Evolutionary conservation across 2,797 vertebrate species (phyloP).

Genomic region (Poeciliopsis turneri): DNA sequence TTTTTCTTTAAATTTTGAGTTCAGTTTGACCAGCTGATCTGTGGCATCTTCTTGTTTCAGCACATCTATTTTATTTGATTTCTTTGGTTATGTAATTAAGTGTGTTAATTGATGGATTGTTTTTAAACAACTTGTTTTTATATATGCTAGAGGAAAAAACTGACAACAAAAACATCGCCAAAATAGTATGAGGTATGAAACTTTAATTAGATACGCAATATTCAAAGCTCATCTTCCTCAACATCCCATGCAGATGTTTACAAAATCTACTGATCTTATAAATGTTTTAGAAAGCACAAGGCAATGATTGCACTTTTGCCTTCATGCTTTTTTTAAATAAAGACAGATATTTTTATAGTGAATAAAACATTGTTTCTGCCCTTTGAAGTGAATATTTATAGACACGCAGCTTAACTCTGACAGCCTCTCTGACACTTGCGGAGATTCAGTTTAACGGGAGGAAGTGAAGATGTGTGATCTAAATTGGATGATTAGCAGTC

Average conservation of each 20-base stretch:
- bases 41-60: neutral
- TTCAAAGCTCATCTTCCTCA: neutral
- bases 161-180: neutral
- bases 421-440: slow-evolving; percentile 67
- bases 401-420: slow-evolving; percentile 72
- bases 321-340: neutral
- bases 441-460: slow-evolving; percentile 67
- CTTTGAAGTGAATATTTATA: slow-evolving; percentile 75
- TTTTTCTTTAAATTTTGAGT: neutral
- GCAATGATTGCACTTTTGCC: slow-evolving; percentile 39
- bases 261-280: neutral
- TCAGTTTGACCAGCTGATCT: neutral
- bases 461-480: slow-evolving; percentile 70
- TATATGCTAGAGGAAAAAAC: neutral
- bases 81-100: neutral
- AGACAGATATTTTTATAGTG: slow-evolving; percentile 23
- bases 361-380: slow-evolving; percentile 53
- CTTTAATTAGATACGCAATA: neutral
- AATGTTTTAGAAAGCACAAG: slow-evolving; percentile 61
- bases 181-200: neutral
- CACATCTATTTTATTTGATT: neutral
- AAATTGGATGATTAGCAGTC: slow-evolving; percentile 74
- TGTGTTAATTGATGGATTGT: neutral
- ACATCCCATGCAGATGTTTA: neutral
- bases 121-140: neutral